Base-by-base conservation (phyloP, 2,888 invertebrate species). In the Herminia tarsipennalis region DNA sequence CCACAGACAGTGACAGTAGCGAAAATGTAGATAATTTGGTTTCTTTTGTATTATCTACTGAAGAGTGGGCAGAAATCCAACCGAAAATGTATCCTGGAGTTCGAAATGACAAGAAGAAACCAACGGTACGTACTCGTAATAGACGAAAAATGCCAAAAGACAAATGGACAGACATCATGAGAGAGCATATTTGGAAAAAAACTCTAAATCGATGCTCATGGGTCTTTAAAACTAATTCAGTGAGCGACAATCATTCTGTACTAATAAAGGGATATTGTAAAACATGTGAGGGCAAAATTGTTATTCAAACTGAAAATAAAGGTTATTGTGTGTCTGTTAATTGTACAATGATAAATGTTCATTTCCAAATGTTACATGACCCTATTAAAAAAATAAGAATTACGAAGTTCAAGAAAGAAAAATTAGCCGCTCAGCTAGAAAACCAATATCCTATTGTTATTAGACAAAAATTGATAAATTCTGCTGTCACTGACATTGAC, bases 171-270 rank as follows among this genome's bases (percentile, higher is more conserved):
- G 24, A 37, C 27, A 32, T 16, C 25, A 34, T 44, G 30, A 40
- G 40, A 17, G 44, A 50, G 14, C 40, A 30, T 20, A 49, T 50
- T 36, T 50, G 50, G 35, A 21, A 33, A 5, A 17, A 45, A 12
- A 41, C 50, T 21, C 21, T 36, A 16, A 41, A 41, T 33, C 34
- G 25, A 22, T 50, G 40, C 18, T 14, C 20, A 32, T 50, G 50
- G 45, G 21, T 32, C 41, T 36, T 50, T 33, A 50, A 50, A 33
- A 50, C 30, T 22, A 44, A 35, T 22, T 17, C 29, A 29, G 37
- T 13, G 8, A 42, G 4, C 25, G 14, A 48, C 14, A 10, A 33
- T 13, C 24, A 44, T 27, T 16, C 25, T 10, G 32, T 40, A n/a
- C 30, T 37, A 30, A 20, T 10, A 6, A 30, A 14, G 9, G 42